Evolutionary conservation across 2,888 invertebrate species (phyloP), one percentile per base, ranked within the genome.

Genomic region (Galeruca laticollis): DNA sequence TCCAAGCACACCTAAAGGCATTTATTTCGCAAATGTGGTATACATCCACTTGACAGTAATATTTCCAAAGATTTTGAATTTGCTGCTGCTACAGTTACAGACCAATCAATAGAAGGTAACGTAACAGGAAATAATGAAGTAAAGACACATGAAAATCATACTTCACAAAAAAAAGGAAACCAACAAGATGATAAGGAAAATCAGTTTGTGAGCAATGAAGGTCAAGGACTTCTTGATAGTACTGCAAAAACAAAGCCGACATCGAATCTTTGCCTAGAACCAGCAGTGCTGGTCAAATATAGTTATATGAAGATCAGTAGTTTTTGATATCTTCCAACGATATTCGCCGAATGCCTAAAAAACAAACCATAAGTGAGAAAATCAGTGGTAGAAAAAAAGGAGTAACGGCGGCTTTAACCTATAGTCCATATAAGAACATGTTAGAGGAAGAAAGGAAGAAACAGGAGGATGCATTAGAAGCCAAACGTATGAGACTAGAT

Each of bases 1-100:
- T 18, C 20, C 52, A 52, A 18, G 52, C 52, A 52, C 21, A 52
- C 37, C 11, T 37, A 37, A 37, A 37, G 37, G 37, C 37, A 37
- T 37, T 6, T 37, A 11, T 11, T 37, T 9, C 37, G 11, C 8
- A 9, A 9, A 37, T n/a, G n/a, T n/a, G n/a, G n/a, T n/a, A n/a
- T n/a, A n/a, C n/a, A n/a, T n/a, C n/a, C n/a, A n/a, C n/a, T n/a
- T n/a, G n/a, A n/a, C n/a, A n/a, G n/a, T n/a, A n/a, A n/a, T n/a
- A n/a, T n/a, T n/a, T n/a, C n/a, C n/a, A n/a, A n/a, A n/a, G n/a
- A n/a, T n/a, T n/a, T n/a, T n/a, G n/a, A n/a, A n/a, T n/a, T n/a
- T n/a, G n/a, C n/a, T n/a, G n/a, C n/a, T n/a, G n/a, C n/a, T n/a
- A n/a, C n/a, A n/a, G n/a, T n/a, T n/a, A n/a, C 37, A 37, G 37